Evolutionary conservation across 2,113 vertebrate genomes (phyloP), one percentile per base, ranked within the genome.

Genomic region (Gadus macrocephalus): DNA sequence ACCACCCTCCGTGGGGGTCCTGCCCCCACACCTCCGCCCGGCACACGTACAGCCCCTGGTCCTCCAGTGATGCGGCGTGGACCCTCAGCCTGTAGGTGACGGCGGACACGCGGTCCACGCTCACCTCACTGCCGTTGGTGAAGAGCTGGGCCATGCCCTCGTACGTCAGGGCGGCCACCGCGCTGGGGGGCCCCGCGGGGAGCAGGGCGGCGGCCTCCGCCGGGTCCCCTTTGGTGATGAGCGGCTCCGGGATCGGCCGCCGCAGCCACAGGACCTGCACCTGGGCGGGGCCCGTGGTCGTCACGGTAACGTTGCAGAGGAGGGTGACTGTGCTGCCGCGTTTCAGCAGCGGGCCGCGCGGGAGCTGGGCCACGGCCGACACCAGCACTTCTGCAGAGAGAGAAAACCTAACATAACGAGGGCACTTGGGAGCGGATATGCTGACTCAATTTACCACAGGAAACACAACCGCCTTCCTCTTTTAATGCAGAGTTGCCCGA

Each of bases 41-140:
- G 5, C 95, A 96, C 22, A 84, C 85, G 64, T 95, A 96, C 64
- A 88, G 60, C 5, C 95, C 95, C 82, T 95, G 92, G 1, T 96
- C 94, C 17, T 92, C 86, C 0, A 82, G 71, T 1, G 81, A 77
- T 3, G 94, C 86, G 0, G 78, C 12, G 62, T 95, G 93, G 15
- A 96, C 83, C 25, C 95, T 90, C 64, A 96, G 87, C 59, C 94
- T 91, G 89, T 93, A 93, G 84, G 81, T 89, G 62, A 69, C 64
- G 0, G 89, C 80, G 0, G 90, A 90, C 68, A 94, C 81, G 15
- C 93, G 90, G 85, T 96, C 95, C 8, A 93, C 64, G 25, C 94
- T 94, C 1, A 95, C 27, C 0, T 94, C 91, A 1, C 91, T 91
- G 0, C 83, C 73, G 74, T 90, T 89, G 70, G 16, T 16, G 70